Evolutionary conservation across 2,888 invertebrate species (phyloP).

Genomic region (Rhopalosiphum nymphaeae): DNA sequence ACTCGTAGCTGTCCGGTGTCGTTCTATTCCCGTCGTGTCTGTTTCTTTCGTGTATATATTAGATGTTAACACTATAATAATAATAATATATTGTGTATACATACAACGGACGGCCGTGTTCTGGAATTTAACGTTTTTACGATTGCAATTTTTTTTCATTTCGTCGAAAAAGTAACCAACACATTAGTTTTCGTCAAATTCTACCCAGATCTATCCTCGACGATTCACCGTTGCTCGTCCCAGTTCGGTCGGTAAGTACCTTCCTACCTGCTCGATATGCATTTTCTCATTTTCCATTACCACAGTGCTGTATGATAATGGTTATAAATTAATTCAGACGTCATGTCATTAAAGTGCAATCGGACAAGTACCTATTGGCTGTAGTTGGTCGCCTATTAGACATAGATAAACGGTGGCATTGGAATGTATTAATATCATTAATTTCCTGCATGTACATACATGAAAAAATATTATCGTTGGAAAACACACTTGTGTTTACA

Average conservation of each 20-base stretch:
- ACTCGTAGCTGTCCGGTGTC: not conserved
- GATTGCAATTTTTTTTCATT: not conserved
- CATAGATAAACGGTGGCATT: slow-evolving; percentile 24
- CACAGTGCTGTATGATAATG: not conserved
- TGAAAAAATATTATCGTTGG: not conserved
- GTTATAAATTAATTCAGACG: not conserved
- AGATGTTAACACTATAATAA: not conserved
- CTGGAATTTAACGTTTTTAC: not conserved
- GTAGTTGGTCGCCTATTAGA: not conserved
- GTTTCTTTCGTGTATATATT: not conserved
- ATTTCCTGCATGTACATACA: slow-evolving; percentile 28
- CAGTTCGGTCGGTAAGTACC: slow-evolving; percentile 50
- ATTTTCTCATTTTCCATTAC: not conserved
- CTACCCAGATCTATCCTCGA: not conserved
- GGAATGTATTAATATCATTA: slow-evolving; percentile 23
- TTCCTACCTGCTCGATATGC: not conserved
- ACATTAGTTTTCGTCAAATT: slow-evolving; percentile 39
- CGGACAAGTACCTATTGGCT: not conserved
- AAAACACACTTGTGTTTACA: slow-evolving; percentile 1
- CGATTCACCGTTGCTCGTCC: slow-evolving; percentile 46
- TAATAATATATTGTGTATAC: slow-evolving; percentile 14
- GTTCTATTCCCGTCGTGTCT: not conserved
- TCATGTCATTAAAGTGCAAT: not conserved
- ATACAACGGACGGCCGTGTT: too few species aligned
- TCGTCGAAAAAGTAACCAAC: slow-evolving; percentile 7